Evolutionary conservation across 2,113 vertebrate genomes (phyloP).

Genomic region (Antigone vipio): DNA sequence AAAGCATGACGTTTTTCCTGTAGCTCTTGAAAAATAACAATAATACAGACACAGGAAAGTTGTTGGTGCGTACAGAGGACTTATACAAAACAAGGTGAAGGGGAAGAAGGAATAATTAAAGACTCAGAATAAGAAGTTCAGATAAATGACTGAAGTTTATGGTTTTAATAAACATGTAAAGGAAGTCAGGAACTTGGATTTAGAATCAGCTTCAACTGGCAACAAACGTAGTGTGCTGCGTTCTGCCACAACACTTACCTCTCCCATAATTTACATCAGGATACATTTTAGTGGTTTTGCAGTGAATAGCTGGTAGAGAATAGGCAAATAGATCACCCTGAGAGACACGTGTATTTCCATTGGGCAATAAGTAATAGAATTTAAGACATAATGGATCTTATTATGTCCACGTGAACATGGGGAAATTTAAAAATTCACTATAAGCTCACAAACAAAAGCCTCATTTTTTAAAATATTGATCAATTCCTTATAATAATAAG

Average conservation of each 20-base stretch:
- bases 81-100: background rate
- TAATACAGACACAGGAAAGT: background rate
- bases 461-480: background rate
- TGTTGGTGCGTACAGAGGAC: background rate
- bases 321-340: background rate
- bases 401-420: background rate
- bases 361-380: background rate
- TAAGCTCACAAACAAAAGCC: background rate
- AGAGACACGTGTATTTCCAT: background rate
- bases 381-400: background rate
- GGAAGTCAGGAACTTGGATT: background rate
- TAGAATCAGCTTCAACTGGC: background rate
- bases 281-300: background rate
- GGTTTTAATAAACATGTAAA: background rate
- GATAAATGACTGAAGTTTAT: background rate
- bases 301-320: background rate
- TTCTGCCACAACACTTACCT: background rate
- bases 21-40: background rate
- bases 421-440: background rate
- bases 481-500: background rate
- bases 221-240: background rate
- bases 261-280: background rate
- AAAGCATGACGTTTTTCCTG: background rate
- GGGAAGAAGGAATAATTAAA: background rate
- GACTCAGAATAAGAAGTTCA: background rate